Evolutionary conservation across 2,797 vertebrate genomes (phyloP).

Genomic region (Chloroceryle amazona): DNA sequence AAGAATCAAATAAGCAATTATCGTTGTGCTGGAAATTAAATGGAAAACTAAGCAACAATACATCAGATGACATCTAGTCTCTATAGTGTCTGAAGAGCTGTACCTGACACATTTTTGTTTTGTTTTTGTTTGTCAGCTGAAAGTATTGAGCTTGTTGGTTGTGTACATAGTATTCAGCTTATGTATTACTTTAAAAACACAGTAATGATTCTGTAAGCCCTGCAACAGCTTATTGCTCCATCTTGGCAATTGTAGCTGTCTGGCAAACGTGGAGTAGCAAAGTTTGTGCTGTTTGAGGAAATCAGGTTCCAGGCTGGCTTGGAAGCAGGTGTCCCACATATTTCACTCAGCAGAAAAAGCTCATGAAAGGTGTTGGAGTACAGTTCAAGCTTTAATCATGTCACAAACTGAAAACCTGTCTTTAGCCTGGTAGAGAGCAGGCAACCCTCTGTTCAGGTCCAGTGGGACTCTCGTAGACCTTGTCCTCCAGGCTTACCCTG

Average conservation of each 20-base stretch:
- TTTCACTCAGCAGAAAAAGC: not conserved
- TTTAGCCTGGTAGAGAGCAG: not conserved
- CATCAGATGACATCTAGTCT: not conserved
- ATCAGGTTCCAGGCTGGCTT: not conserved
- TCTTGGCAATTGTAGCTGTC: not conserved
- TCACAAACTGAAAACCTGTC: not conserved
- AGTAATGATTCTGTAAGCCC: not conserved
- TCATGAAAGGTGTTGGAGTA: not conserved
- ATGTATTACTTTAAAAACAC: not conserved
- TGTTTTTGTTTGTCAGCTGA: not conserved
- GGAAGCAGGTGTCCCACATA: not conserved
- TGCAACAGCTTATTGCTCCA: not conserved
- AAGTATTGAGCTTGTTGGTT: not conserved
- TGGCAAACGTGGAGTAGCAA: not conserved
- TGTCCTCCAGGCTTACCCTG: not conserved
- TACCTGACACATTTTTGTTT: not conserved
- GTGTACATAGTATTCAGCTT: not conserved
- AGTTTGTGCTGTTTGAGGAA: not conserved
- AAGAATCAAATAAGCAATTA: not conserved
- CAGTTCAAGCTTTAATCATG: not conserved
- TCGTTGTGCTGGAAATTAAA: not conserved
- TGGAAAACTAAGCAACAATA: not conserved
- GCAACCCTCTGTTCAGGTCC: not conserved
- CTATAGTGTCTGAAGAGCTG: accelerated
- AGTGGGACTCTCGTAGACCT: not conserved